Conservation (phyloP, 2,888 invertebrate genomes). For the Parelbella ahira region DNA sequence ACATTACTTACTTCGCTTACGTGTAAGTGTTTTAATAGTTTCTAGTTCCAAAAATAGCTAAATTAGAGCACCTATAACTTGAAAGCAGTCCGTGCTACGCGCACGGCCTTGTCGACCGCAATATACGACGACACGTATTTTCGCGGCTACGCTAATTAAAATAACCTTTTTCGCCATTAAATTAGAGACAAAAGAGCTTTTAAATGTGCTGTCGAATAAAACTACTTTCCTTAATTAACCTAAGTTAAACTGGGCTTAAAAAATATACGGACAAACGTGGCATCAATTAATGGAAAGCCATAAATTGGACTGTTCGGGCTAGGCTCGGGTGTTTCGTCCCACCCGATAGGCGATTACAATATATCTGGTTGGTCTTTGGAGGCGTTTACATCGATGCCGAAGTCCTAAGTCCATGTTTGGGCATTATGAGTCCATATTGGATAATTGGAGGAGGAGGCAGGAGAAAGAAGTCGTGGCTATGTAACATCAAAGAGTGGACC, state of each 20-base stretch:
- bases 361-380: conserved; percentile 27
- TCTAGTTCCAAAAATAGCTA: conserved; percentile 18
- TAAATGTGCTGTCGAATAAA: conserved; percentile 28
- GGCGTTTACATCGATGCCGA: conserved; percentile 22
- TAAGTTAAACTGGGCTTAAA: conserved; percentile 28
- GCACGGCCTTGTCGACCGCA: conserved; percentile 7
- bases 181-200: conserved; percentile 33
- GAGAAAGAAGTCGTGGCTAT: too few relatives aligned
- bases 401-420: conserved; percentile 22
- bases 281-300: conserved; percentile 51
- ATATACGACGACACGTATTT: conserved; percentile 21
- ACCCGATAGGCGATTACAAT: conserved; percentile 32
- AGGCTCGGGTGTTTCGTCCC: conserved; percentile 29
- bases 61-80: conserved; percentile 16
- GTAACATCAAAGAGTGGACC: too few relatives aligned
- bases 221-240: conserved; percentile 35
- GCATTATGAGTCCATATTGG: conserved; percentile 23
- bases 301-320: conserved; percentile 42
- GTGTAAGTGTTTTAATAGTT: too few relatives aligned
- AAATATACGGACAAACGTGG: conserved; percentile 37
- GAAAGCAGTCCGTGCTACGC: too few relatives aligned
- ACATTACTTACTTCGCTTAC: too few relatives aligned
- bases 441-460: too few relatives aligned
- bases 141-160: conserved; percentile 32
- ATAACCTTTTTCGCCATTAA: conserved; percentile 32